A percentile compares a stretch with the other conserved stretches of the same genome.
These are phyloP conservation scores for Antechinus stuartii DNA, from an alignment of 2,113 vertebrate species.

Conservation along the genomic window DNA sequence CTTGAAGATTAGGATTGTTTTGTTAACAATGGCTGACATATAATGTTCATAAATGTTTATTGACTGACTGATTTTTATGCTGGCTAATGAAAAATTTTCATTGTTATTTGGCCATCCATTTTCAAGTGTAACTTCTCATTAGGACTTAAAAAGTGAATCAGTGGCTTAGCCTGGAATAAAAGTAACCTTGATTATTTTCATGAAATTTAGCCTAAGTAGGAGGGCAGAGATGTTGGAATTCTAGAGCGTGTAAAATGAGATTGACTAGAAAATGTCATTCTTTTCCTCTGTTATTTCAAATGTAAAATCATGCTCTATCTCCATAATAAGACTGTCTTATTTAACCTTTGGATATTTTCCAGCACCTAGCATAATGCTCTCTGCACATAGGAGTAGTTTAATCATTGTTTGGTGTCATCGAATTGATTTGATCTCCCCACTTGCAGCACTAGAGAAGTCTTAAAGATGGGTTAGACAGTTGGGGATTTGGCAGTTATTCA, in stretches of 20 bases:
- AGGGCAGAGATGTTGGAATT: neutral
- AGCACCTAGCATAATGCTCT: constrained; percentile 50
- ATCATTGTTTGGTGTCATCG: neutral
- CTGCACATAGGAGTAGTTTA: constrained; percentile 65
- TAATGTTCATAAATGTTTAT: neutral
- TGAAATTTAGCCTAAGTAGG: neutral
- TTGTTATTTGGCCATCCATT: neutral
- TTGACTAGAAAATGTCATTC: constrained; percentile 12
- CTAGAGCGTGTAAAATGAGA: constrained; percentile 19
- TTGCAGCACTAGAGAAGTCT: neutral
- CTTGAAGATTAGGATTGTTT: neutral
- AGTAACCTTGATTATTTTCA: neutral
- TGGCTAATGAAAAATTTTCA: neutral
- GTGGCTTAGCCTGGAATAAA: neutral
- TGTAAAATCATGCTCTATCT: constrained; percentile 58
- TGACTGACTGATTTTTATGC: neutral
- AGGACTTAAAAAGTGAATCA: neutral
- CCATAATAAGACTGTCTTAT: neutral
- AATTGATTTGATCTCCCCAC: neutral
- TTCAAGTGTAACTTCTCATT: neutral
- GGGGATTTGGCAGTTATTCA: neutral
- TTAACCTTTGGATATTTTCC: constrained; percentile 33
- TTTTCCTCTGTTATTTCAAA: constrained; percentile 51
- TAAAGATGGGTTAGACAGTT: neutral
- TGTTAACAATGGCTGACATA: neutral